phyloP scores from a whole-genome alignment of 2,113 vertebrate genomes.

The Gadus chalcogrammus region DNA sequence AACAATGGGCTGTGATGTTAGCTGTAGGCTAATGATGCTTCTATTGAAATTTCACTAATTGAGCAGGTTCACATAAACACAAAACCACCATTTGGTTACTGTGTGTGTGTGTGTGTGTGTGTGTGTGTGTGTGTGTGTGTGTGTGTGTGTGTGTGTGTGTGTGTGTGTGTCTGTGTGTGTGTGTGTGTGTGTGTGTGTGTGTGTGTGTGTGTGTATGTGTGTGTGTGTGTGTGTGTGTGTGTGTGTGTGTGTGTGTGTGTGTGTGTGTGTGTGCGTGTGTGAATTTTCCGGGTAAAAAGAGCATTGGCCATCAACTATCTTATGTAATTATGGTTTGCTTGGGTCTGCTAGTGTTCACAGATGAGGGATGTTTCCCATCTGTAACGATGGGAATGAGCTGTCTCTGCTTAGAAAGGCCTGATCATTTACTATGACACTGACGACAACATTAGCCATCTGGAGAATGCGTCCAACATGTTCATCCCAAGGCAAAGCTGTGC shows the following conservation, averaged over 20 bases:
- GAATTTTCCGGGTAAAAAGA: too few species aligned
- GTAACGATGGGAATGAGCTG: constrained; percentile 33
- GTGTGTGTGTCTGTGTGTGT: too few species aligned
- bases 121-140: too few species aligned
- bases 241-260: too few species aligned
- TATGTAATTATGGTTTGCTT: constrained; percentile 24
- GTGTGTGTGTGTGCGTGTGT: too few species aligned
- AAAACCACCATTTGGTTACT: constrained; percentile 2
- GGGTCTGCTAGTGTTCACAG: constrained; percentile 38
- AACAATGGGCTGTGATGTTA: constrained; percentile 13
- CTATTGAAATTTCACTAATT: constrained; percentile 41
- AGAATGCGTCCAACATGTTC: constrained; percentile 46
- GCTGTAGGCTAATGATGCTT: constrained; percentile 13
- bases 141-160: too few species aligned
- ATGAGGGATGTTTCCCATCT: constrained; percentile 52
- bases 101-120: too few species aligned
- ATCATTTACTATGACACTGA: constrained; percentile 67
- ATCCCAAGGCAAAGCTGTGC: constrained; percentile 32
- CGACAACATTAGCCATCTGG: constrained; percentile 65
- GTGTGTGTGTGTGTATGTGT: too few species aligned
- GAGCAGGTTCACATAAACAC: constrained; percentile 37
- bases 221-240: too few species aligned
- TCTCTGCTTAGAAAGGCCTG: constrained; percentile 45
- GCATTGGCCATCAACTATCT: too few species aligned
- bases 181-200: too few species aligned